Evolutionary conservation across 2,113 vertebrate species (phyloP), one percentile per base, ranked within the genome.

Genomic region (Trichechus manatus): DNA sequence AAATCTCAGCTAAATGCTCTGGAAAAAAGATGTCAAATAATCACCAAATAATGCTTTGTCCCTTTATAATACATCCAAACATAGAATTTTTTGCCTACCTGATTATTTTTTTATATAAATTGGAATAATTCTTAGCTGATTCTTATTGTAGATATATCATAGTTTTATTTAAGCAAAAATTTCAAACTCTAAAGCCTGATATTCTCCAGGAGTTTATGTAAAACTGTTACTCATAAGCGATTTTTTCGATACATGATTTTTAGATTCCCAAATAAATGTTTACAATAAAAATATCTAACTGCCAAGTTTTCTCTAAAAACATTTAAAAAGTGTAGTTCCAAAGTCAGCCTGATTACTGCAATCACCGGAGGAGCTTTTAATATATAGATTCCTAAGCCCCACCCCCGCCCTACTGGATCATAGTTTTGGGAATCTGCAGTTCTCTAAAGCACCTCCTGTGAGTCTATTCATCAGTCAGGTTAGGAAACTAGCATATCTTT

Each of bases 141-240:
- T 89, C 44, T 90, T 23, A 75, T 66, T 84, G 94, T 87, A 70
- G 75, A 77, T 84, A 29, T 64, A 61, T 77, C 9, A 92, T 11
- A 64, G 50, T 47, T 56, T 87, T 72, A 91, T 33, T 72, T 89
- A 63, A 56, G 80, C 9, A 87, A 95, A 92, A 44, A 5, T 70
- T 91, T 77, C 64, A 91, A 81, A 79, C 42, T 87, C 75, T 92
- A 83, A 95, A 83, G 27, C 56, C n/a, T 84, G 44, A 92, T 3
- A 36, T 59, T 68, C 53, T 91, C 78, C n/a, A 80, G 20, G 25
- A 88, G 11, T 87, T 84, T 83, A 87, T 56, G 33, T 83, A 89
- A 86, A 75, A 93, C 7, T 95, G 47, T 10, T 96, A n/a, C 20
- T 89, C 61, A 74, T 20, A 74, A 83, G 17, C 13, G 74, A 39